Conservation (phyloP, 2,113 vertebrate genomes). For the Corythaeola cristata region DNA sequence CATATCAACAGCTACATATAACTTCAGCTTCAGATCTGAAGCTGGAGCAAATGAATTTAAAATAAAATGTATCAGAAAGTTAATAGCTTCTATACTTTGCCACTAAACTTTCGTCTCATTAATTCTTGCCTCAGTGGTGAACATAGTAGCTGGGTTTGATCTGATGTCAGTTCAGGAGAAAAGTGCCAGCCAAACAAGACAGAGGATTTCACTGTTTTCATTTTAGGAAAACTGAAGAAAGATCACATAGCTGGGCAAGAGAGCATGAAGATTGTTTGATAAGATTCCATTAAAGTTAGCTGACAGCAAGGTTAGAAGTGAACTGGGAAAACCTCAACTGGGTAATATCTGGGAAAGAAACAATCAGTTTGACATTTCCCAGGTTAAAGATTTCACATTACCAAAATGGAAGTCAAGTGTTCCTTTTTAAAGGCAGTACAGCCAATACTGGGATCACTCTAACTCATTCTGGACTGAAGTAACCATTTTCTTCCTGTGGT, state of each 20-base stretch:
- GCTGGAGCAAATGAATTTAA: not conserved
- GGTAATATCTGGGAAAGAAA: conserved; percentile 4
- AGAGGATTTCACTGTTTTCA: not conserved
- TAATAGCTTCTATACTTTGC: not conserved
- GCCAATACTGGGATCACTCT: not conserved
- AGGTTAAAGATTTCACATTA: conserved; percentile 23
- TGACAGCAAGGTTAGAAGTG: conserved; percentile 26
- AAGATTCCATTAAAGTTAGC: conserved; percentile 39
- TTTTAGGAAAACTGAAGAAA: conserved; percentile 8
- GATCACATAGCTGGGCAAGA: not conserved
- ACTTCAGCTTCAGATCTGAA: not conserved
- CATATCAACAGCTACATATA: not conserved
- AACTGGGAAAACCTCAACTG: not conserved
- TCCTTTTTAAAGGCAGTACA: not conserved
- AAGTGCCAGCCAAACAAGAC: not conserved
- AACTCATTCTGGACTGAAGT: not conserved
- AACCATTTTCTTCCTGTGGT: not conserved
- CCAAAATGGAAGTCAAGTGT: conserved; percentile 9
- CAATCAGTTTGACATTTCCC: conserved; percentile 24
- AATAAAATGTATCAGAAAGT: not conserved
- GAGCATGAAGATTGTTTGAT: conserved; percentile 23
- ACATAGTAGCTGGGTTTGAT: not conserved
- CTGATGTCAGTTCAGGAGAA: not conserved
- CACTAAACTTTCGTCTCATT: not conserved
- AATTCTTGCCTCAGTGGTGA: not conserved